These are phyloP conservation scores for Tichodroma muraria DNA, from an alignment of 2,113 vertebrate genomes.

Conservation along the genomic window DNA sequence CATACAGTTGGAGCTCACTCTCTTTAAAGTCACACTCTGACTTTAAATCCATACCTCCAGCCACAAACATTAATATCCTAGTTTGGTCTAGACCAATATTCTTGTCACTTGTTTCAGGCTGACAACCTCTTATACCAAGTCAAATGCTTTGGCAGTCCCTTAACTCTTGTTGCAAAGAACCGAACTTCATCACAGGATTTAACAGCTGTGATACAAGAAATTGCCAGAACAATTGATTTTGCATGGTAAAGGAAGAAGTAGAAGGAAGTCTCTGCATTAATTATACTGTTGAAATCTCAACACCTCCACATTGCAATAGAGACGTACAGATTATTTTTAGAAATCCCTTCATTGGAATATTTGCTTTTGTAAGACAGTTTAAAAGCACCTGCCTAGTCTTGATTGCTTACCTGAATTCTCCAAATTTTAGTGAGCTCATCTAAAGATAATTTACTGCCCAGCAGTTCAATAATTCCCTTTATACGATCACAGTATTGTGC, in stretches of 20 bases:
- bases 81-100: background rate
- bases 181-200: background rate
- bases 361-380: background rate
- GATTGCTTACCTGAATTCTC: constrained; percentile 89
- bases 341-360: background rate
- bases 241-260: background rate
- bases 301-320: background rate
- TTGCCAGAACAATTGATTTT: background rate
- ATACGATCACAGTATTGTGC: constrained; percentile 98
- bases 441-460: constrained; percentile 96
- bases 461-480: constrained; percentile 97
- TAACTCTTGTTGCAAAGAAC: background rate
- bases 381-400: background rate
- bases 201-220: background rate
- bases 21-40: background rate
- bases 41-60: background rate
- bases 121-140: background rate
- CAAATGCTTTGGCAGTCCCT: background rate
- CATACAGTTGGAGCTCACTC: background rate
- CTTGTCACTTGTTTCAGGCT: background rate
- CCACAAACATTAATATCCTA: background rate
- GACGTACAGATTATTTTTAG: background rate
- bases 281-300: background rate
- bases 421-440: constrained; percentile 98
- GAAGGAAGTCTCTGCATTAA: background rate